These are phyloP conservation scores for Myanophis thanlyinensis DNA, from an alignment of 2,113 vertebrate genomes.

Conservation along the genomic window DNA sequence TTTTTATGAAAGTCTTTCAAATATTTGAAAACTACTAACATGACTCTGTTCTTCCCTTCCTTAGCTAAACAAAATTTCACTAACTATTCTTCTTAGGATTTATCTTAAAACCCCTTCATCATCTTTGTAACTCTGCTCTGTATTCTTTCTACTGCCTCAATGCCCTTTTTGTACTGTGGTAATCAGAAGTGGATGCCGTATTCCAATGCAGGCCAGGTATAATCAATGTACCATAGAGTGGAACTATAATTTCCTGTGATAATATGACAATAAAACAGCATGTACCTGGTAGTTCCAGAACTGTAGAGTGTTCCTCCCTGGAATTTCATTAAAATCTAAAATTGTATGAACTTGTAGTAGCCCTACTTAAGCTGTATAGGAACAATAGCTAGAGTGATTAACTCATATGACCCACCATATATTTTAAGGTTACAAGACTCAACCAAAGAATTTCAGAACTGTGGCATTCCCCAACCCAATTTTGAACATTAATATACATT, in stretches of 20 bases:
- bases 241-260: background rate
- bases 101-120: background rate
- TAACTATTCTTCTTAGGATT: background rate
- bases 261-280: background rate
- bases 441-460: background rate
- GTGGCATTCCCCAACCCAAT: background rate
- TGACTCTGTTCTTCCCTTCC: background rate
- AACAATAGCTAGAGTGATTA: background rate
- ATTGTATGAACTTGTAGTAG: background rate
- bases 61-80: background rate
- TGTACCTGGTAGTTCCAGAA: background rate
- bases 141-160: background rate
- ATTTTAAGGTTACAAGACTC: background rate
- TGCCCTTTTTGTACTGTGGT: background rate
- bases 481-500: background rate
- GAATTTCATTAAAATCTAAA: background rate
- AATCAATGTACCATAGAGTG: background rate
- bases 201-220: background rate
- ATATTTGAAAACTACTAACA: background rate
- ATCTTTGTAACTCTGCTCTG: background rate
- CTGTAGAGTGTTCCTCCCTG: background rate
- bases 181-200: background rate
- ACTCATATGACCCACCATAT: background rate
- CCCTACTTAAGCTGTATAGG: background rate
- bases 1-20: background rate